Evolutionary conservation across 2,888 invertebrate species (phyloP).

Genomic region (Schizotus pectinicornis): DNA sequence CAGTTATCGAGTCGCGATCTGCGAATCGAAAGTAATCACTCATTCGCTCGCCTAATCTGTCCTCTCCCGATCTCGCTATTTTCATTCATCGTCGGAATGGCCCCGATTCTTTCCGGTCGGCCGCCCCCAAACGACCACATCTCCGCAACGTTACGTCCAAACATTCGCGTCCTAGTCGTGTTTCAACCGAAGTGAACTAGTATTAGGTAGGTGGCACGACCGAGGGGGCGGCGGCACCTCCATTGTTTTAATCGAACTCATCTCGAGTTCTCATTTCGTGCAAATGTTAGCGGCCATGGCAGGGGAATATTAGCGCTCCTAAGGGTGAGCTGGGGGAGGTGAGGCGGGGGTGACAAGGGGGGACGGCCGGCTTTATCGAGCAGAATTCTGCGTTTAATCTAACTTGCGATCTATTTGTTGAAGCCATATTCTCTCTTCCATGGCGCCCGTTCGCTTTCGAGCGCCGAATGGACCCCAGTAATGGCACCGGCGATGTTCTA

Average conservation of each 20-base stretch:
- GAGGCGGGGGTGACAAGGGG: conserved; percentile 42
- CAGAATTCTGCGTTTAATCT: conserved; percentile 59
- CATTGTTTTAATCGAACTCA: conserved; percentile 61
- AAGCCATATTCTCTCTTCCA: conserved; percentile 44
- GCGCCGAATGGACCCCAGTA: conserved; percentile 30
- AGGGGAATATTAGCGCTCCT: conserved; percentile 59
- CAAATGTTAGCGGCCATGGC: conserved; percentile 57
- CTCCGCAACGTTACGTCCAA: background rate
- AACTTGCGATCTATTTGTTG: conserved; percentile 59
- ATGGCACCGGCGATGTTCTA: conserved; percentile 27
- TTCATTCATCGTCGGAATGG: too few species aligned
- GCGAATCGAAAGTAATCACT: background rate
- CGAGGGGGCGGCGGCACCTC: conserved; percentile 35
- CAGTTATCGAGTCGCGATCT: too few species aligned
- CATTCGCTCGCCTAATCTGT: background rate
- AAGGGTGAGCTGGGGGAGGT: conserved; percentile 48
- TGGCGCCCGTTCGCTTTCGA: conserved; percentile 30
- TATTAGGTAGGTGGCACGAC: conserved; percentile 39
- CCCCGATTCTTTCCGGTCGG: conserved; percentile 4
- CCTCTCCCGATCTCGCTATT: background rate
- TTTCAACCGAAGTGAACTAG: conserved; percentile 49
- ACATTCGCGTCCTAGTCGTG: conserved; percentile 36
- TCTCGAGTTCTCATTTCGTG: conserved; percentile 59
- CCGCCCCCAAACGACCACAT: conserved; percentile 2
- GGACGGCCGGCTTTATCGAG: conserved; percentile 54